Conservation (phyloP, 1,140 invertebrate genomes). For the Dufourea novaeangliae region DNA sequence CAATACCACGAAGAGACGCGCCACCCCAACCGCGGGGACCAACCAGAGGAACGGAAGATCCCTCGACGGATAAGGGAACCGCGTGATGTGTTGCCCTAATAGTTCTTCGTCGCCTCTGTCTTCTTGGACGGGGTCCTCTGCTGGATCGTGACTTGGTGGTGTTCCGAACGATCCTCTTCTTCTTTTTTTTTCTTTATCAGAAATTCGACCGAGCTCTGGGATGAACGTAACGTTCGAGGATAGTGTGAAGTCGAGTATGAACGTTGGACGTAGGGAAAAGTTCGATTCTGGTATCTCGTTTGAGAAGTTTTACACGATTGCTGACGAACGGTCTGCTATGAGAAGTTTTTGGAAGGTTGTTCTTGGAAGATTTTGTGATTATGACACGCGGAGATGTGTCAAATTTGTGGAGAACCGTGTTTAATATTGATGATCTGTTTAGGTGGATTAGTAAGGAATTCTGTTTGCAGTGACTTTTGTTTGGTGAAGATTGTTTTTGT, state of each 20-base stretch:
- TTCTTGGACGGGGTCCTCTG: background rate
- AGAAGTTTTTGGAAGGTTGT: background rate
- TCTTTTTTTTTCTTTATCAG: background rate
- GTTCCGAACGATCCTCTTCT: background rate
- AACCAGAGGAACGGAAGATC: conserved; percentile 44
- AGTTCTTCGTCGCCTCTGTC: conserved; percentile 39
- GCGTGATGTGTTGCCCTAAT: conserved; percentile 65
- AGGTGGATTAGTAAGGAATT: too few relatives aligned
- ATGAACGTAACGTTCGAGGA: too few relatives aligned
- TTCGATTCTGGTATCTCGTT: background rate
- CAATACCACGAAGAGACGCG: conserved; percentile 58
- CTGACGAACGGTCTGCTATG: background rate
- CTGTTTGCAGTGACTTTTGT: too few relatives aligned
- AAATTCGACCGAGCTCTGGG: background rate
- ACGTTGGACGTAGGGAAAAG: background rate
- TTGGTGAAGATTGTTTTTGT: too few relatives aligned
- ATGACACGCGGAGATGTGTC: background rate
- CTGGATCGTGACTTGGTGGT: conserved; percentile 9
- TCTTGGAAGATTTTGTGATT: background rate
- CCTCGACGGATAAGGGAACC: conserved; percentile 52
- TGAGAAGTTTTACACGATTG: background rate
- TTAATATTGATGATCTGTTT: too few relatives aligned
- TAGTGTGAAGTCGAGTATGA: too few relatives aligned
- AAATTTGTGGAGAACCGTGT: background rate
- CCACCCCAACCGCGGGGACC: conserved; percentile 18